A percentile compares a stretch with the other conserved stretches of the same genome.
These are phyloP conservation scores for Electrophaes corylata DNA, from an alignment of 2,888 invertebrate genomes.

Conservation along the genomic window DNA sequence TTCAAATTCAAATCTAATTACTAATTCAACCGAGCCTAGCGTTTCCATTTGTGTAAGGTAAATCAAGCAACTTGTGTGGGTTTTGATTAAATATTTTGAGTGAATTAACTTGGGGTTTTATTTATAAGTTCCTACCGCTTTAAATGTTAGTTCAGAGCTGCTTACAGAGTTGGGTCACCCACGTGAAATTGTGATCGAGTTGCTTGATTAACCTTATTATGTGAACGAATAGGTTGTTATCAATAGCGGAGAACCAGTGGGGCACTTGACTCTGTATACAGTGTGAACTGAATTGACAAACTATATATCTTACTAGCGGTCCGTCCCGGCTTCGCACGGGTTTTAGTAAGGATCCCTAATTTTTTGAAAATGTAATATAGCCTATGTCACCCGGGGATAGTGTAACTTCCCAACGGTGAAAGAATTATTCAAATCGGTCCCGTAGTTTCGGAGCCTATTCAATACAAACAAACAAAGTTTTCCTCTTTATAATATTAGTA, in stretches of 20 bases:
- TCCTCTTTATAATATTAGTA: too few species aligned
- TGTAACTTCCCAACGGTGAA: too few species aligned
- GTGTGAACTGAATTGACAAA: slow-evolving; percentile 15
- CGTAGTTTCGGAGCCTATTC: too few species aligned
- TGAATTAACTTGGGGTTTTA: slow-evolving; percentile 65
- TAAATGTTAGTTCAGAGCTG: slow-evolving; percentile 43
- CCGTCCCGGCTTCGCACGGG: too few species aligned
- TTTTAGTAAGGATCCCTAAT: too few species aligned
- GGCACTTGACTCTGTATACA: slow-evolving; percentile 68
- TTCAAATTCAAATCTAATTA: slow-evolving; percentile 8
- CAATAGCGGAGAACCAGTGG: slow-evolving; percentile 45
- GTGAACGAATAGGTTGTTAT: slow-evolving; percentile 46
- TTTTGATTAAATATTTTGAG: slow-evolving; percentile 69
- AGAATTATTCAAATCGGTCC: too few species aligned
- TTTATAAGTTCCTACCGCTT: slow-evolving; percentile 51
- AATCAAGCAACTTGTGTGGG: slow-evolving; percentile 83
- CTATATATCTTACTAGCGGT: too few species aligned
- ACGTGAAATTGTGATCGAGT: slow-evolving; percentile 57
- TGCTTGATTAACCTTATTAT: slow-evolving; percentile 79
- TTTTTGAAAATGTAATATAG: too few species aligned
- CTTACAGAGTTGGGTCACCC: slow-evolving; percentile 74
- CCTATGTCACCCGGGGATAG: too few species aligned
- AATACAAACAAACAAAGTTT: too few species aligned
- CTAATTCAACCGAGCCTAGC: slow-evolving; percentile 3
- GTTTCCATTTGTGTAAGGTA: slow-evolving; percentile 57